A percentile compares a stretch with the other conserved stretches of the same genome.
These are phyloP conservation scores for Andrena flavipes DNA, from an alignment of 2,888 invertebrate genomes.

Conservation along the genomic window DNA sequence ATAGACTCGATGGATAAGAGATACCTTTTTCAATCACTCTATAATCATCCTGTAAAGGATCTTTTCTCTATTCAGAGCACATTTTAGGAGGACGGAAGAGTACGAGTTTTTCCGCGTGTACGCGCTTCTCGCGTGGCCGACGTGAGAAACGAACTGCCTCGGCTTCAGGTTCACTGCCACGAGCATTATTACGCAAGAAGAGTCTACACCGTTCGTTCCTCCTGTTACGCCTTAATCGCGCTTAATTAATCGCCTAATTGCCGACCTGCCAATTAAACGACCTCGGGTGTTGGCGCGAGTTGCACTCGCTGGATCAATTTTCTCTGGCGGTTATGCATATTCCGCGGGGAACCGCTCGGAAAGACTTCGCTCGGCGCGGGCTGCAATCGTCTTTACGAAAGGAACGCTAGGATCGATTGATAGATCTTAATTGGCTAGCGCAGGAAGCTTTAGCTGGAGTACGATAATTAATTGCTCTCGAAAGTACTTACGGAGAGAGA, in stretches of 20 bases:
- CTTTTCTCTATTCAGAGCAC: too few relatives aligned
- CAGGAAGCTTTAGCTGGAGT: too few relatives aligned
- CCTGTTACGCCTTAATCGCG: constrained; percentile 68
- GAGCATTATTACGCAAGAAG: constrained; percentile 64
- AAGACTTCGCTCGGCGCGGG: not conserved
- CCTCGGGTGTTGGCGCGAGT: constrained; percentile 48
- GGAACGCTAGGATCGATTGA: not conserved
- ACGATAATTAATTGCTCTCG: not conserved
- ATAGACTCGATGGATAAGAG: too few relatives aligned
- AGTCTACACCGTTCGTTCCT: constrained; percentile 51
- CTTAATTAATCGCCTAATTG: constrained; percentile 76
- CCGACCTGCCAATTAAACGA: constrained; percentile 71
- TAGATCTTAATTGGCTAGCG: too few relatives aligned
- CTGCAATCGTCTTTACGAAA: not conserved
- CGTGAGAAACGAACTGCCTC: constrained; percentile 70
- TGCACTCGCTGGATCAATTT: constrained; percentile 41
- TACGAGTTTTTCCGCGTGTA: constrained; percentile 43
- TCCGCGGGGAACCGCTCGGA: not conserved
- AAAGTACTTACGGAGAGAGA: not conserved
- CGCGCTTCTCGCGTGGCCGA: constrained; percentile 40
- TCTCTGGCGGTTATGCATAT: constrained; percentile 38
- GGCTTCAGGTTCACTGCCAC: constrained; percentile 75
- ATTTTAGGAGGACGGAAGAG: too few relatives aligned
- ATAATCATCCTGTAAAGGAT: too few relatives aligned
- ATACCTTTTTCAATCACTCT: too few relatives aligned